phyloP scores from a whole-genome alignment of 2,113 vertebrate genomes.

The Spilogale gracilis region DNA sequence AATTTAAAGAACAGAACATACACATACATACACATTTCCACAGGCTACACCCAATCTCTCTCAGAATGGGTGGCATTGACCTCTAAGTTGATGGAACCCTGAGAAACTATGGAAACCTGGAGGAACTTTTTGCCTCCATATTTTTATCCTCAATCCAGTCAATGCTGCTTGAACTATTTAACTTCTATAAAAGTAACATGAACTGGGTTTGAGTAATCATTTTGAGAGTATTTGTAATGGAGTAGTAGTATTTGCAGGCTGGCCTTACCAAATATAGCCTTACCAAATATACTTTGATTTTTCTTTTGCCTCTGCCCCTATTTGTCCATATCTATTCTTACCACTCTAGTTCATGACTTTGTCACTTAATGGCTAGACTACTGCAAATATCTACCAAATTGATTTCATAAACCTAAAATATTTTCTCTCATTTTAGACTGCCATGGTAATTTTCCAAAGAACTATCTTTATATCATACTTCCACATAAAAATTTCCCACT shows the following conservation, averaged over 20 bases:
- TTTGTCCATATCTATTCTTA: not conserved
- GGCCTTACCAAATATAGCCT: not conserved
- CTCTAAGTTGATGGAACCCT: not conserved
- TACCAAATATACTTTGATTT: not conserved
- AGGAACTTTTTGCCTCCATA: not conserved
- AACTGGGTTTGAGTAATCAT: not conserved
- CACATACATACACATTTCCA: not conserved
- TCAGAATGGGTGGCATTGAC: not conserved
- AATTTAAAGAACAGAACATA: not conserved
- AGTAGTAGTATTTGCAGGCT: not conserved
- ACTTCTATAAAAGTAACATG: not conserved
- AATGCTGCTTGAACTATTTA: not conserved
- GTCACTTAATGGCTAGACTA: not conserved
- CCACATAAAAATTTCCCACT: not conserved
- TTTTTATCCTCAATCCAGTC: not conserved
- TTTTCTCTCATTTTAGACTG: not conserved
- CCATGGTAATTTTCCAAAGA: not conserved
- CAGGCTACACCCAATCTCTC: not conserved
- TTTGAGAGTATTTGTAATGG: not conserved
- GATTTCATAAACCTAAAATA: not conserved
- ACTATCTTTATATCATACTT: not conserved
- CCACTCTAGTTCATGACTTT: not conserved
- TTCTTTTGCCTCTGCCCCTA: not conserved
- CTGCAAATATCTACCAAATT: not conserved
- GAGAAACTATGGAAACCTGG: not conserved